Conservation (phyloP, 2,888 invertebrate species). For the Globia sparganii region DNA sequence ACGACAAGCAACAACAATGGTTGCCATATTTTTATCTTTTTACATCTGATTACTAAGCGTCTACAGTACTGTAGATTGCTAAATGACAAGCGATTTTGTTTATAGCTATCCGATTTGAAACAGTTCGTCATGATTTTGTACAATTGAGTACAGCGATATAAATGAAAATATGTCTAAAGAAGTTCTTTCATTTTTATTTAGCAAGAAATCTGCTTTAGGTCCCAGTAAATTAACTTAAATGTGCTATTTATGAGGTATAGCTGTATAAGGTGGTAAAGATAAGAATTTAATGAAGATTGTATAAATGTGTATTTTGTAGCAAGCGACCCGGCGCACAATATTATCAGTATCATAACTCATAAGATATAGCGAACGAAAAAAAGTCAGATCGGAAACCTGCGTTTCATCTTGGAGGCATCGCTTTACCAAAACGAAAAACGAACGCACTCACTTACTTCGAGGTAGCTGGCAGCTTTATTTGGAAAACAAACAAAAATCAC, state of each 20-base stretch:
- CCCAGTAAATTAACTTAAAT: background rate
- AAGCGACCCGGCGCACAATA: background rate
- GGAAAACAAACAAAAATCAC: slow-evolving; percentile 67
- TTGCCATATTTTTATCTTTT: slow-evolving; percentile 28
- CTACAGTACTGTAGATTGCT: slow-evolving; percentile 54
- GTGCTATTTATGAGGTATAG: background rate
- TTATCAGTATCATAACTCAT: slow-evolving; percentile 3
- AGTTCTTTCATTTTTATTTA: background rate
- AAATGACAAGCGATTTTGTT: slow-evolving; percentile 69
- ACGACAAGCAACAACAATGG: slow-evolving; percentile 11
- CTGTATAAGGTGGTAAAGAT: background rate
- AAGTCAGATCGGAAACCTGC: slow-evolving; percentile 17
- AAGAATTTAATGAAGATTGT: slow-evolving; percentile 3
- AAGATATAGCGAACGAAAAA: slow-evolving; percentile 8
- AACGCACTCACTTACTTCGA: slow-evolving; percentile 38
- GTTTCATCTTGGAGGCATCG: slow-evolving; percentile 31
- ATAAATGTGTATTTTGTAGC: slow-evolving; percentile 3
- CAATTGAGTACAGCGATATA: slow-evolving; percentile 33
- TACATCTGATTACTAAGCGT: slow-evolving; percentile 34
- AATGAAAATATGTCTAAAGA: background rate
- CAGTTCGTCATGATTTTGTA: slow-evolving; percentile 68
- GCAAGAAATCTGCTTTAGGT: background rate
- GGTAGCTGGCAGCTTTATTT: slow-evolving; percentile 54
- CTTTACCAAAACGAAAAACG: slow-evolving; percentile 52
- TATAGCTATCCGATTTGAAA: slow-evolving; percentile 65